A percentile compares a stretch with the other conserved stretches of the same genome.
phyloP scores from a whole-genome alignment of 2,113 vertebrate species.

The Zootoca vivipara region DNA sequence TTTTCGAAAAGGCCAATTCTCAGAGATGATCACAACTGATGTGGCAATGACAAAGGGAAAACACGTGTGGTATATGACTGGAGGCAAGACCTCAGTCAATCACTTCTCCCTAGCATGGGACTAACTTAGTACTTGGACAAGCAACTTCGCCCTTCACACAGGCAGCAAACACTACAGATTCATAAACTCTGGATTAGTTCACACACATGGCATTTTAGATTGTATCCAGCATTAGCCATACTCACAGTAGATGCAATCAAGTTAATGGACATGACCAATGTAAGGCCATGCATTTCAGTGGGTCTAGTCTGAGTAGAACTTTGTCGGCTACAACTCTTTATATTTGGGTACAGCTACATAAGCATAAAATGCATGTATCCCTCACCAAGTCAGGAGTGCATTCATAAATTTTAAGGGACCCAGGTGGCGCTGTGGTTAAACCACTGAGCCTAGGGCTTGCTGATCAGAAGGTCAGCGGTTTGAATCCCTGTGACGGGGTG shows the following conservation, averaged over 20 bases:
- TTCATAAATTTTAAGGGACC: not conserved
- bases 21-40: not conserved
- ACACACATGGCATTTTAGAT: not conserved
- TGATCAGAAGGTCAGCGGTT: too few relatives aligned
- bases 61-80: too few relatives aligned
- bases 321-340: too few relatives aligned
- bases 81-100: not conserved
- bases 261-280: too few relatives aligned
- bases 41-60: too few relatives aligned
- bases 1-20: not conserved
- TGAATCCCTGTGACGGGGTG: too few relatives aligned
- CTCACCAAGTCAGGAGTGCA: not conserved
- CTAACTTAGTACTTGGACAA: not conserved
- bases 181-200: not conserved
- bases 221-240: too few relatives aligned
- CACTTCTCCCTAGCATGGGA: not conserved
- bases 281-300: too few relatives aligned
- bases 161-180: not conserved
- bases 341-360: not conserved
- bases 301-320: too few relatives aligned
- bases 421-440: too few relatives aligned
- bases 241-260: too few relatives aligned
- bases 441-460: too few relatives aligned
- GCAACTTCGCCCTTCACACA: not conserved
- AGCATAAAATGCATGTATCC: not conserved